Evolutionary conservation across 1,140 invertebrate species (phyloP), one percentile per base, ranked within the genome.

Genomic region (Ceratina australensis): DNA sequence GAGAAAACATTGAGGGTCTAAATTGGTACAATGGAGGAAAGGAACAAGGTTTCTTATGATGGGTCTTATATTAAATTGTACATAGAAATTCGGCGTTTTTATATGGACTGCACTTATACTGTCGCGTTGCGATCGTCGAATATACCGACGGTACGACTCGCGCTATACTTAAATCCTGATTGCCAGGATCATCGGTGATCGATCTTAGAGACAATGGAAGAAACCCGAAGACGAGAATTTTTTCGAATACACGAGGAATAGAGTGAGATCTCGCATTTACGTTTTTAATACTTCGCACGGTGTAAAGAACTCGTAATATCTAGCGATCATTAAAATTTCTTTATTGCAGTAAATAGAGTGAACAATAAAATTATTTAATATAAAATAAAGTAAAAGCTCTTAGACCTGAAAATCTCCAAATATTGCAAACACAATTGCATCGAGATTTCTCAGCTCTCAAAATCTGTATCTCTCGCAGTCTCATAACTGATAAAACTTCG

Each of bases 31-130:
- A 66, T 18, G 2, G 1, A n/a, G 4, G 33, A 22, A 56, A 56
- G n/a, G n/a, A 22, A 33, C 33, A 5, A 49, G 8, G 16, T 49
- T 15, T 5, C 24, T 49, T 47, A 57, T 18, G 54, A 18, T 13
- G 28, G 47, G 4, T 12, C 18, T 60, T 72, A 59, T 47, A 18
- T 33, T 33, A 33, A 59, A 72, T 60, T 60, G 54, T 72, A 72
- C 56, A 72, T 49, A 33, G 69, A 63, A 63, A 72, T 72, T 72
- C 42, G 69, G 57, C 42, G 57, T 61, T 50, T 72, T 50, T n/a
- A n/a, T n/a, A n/a, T n/a, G n/a, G n/a, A n/a, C n/a, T n/a, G n/a
- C n/a, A n/a, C n/a, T n/a, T n/a, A n/a, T n/a, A n/a, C n/a, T n/a
- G n/a, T n/a, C n/a, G n/a, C n/a, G n/a, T n/a, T n/a, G n/a, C n/a